Evolutionary conservation across 2,797 vertebrate species (phyloP).

Genomic region (Fratercula arctica): DNA sequence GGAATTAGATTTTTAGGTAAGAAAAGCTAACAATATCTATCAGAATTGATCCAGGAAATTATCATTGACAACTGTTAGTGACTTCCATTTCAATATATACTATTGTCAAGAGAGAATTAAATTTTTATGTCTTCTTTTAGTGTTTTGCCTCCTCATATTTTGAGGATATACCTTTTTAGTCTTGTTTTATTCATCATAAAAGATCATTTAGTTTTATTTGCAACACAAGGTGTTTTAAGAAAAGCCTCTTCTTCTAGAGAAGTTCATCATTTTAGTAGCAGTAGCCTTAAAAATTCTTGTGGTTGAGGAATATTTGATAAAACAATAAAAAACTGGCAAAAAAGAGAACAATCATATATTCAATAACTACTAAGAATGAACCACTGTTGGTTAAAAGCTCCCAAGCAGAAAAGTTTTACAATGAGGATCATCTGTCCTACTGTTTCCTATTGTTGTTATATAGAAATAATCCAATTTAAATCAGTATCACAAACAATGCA

Average conservation of each 20-base stretch:
- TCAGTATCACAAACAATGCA: neutral
- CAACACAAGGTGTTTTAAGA: neutral
- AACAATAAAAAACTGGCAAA: neutral
- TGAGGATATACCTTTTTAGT: neutral
- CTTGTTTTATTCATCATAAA: neutral
- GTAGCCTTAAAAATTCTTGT: neutral
- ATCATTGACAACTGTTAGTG: neutral
- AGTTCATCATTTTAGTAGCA: neutral
- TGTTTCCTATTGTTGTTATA: neutral
- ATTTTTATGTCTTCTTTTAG: neutral
- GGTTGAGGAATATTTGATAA: neutral
- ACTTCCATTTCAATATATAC: neutral
- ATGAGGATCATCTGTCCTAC: neutral
- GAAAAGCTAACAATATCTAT: neutral
- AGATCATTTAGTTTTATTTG: neutral
- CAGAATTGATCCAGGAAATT: neutral
- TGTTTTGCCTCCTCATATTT: neutral
- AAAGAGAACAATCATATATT: neutral
- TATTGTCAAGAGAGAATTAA: slow-evolving; percentile 1
- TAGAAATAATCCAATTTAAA: neutral
- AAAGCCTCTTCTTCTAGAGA: neutral
- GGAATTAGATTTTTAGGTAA: neutral
- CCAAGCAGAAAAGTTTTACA: neutral
- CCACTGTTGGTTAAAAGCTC: neutral
- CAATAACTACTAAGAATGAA: neutral